Conservation (phyloP, 2,797 vertebrate species). For the Lates japonicus region DNA sequence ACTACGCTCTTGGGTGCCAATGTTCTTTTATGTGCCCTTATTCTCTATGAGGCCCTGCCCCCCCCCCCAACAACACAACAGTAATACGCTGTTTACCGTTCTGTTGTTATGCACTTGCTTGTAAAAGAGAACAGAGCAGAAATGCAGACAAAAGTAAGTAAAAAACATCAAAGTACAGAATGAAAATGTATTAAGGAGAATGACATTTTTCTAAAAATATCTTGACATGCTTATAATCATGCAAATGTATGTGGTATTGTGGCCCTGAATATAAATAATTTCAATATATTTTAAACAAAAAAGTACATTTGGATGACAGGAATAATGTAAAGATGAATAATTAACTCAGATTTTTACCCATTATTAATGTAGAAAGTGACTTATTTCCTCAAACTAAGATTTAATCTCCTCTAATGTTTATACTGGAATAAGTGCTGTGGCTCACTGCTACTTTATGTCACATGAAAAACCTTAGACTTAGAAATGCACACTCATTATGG, state of each 20-base stretch:
- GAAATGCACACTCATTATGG: conserved; percentile 40
- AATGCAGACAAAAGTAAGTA: conserved; percentile 16
- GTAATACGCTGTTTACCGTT: conserved; percentile 45
- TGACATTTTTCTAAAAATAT: not conserved
- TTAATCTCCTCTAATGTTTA: conserved; percentile 19
- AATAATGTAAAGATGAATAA: conserved; percentile 22
- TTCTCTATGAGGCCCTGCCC: conserved; percentile 41
- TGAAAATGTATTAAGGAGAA: conserved; percentile 4
- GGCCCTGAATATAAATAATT: conserved; percentile 14
- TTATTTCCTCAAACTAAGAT: conserved; percentile 18
- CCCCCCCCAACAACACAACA: conserved; percentile 32
- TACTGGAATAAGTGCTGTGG: not conserved
- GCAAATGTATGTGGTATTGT: conserved; percentile 18
- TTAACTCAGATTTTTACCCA: not conserved
- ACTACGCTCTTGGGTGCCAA: conserved; percentile 63
- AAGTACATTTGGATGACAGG: conserved; percentile 17
- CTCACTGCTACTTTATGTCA: conserved; percentile 23
- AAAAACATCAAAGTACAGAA: conserved; percentile 11
- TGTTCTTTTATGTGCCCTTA: conserved; percentile 71
- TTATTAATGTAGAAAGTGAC: conserved; percentile 4
- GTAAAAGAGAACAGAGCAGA: conserved; percentile 13
- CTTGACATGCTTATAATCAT: conserved; percentile 15
- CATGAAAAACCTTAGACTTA: conserved; percentile 16
- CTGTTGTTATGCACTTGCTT: conserved; percentile 14
- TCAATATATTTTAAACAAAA: conserved; percentile 11